Conservation (phyloP, 2,888 invertebrate species). For the Dugesia japonica region DNA sequence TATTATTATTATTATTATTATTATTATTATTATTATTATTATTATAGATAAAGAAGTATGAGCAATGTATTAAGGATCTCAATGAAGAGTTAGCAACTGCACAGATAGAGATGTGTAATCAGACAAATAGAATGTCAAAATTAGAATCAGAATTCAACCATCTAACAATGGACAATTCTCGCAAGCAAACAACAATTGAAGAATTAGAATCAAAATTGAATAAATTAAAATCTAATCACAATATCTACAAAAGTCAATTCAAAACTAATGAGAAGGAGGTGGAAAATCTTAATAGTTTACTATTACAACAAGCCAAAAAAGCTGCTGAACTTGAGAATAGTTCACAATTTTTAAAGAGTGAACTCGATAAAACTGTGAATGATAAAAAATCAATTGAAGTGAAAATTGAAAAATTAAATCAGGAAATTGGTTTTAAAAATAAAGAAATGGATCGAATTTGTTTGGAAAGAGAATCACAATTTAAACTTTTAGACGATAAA, state of each 20-base stretch:
- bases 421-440: background rate
- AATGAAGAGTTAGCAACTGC: background rate
- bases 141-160: background rate
- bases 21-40: too few relatives aligned
- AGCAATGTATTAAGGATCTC: background rate
- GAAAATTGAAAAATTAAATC: background rate
- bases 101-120: background rate
- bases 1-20: too few relatives aligned
- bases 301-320: background rate
- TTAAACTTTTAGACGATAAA: background rate
- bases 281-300: background rate
- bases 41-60: background rate
- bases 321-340: background rate
- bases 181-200: background rate
- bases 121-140: background rate
- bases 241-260: background rate
- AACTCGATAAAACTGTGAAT: background rate
- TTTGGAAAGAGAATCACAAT: background rate
- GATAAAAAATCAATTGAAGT: background rate
- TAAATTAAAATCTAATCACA: background rate
- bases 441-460: background rate
- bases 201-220: background rate
- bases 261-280: background rate
- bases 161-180: background rate
- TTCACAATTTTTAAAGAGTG: background rate